Percentiles rank a stretch among this genome's conserved stretches.
phyloP scores from a whole-genome alignment of 2,113 vertebrate species.

The Elephantulus edwardii region DNA sequence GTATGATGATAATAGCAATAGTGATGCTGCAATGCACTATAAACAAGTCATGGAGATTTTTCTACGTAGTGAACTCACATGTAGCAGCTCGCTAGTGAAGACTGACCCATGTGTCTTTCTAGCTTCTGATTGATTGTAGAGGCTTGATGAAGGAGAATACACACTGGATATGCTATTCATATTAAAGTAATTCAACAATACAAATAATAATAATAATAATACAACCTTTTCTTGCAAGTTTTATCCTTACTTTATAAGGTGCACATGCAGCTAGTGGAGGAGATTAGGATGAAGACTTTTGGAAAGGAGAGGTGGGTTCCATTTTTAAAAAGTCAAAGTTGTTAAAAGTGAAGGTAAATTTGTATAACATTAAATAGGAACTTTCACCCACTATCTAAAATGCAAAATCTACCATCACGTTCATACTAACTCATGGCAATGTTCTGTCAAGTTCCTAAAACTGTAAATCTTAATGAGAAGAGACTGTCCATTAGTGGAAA shows the following conservation, averaged over 20 bases:
- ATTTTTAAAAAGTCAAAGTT: neutral
- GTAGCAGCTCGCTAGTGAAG: accelerated
- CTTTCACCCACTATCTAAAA: too few species aligned
- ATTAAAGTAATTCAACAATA: too few species aligned
- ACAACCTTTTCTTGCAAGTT: too few species aligned
- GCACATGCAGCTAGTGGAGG: neutral
- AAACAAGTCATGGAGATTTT: neutral
- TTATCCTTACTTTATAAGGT: neutral
- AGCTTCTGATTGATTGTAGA: neutral
- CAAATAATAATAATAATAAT: too few species aligned
- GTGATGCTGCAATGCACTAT: neutral
- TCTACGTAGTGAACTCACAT: neutral
- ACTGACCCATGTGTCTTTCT: neutral
- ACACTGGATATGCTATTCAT: neutral
- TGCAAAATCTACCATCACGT: too few species aligned
- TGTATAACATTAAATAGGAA: neutral
- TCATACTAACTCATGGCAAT: too few species aligned
- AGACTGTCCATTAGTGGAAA: too few species aligned
- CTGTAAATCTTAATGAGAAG: too few species aligned
- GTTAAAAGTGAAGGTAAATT: neutral
- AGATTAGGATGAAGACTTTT: neutral
- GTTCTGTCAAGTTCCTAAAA: too few species aligned
- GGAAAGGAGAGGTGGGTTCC: neutral
- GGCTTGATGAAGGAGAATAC: accelerated
- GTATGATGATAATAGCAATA: neutral